Evolutionary conservation across 2,113 vertebrate genomes (phyloP), one percentile per base, ranked within the genome.

Genomic region (Cyprinodon variegatus): DNA sequence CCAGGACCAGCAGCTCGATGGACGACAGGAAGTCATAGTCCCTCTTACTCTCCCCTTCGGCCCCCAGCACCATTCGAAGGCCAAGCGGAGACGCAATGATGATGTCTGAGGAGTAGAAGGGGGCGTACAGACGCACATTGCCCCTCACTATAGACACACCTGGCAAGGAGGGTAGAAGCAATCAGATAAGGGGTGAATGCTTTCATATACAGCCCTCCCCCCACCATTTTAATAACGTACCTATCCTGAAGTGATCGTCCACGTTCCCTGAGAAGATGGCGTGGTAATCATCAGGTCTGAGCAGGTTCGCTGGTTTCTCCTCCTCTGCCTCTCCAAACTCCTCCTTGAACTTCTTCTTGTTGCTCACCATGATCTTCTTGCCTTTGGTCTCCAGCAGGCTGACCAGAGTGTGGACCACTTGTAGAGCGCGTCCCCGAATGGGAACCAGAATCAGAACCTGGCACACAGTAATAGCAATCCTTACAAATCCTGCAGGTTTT

Each of bases 1-100:
- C 98, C 68, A 99, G 90, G 68, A 99, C 88, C 68, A 99, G 94
- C 64, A 99, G 82, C 92, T 99, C 97, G n/a, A 99, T 78, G 3
- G 98, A 99, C 0, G 98, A 97, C 1, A 99, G 90, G 85, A 99
- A 99, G 93, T 99, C 98, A 39, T 96, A 97, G 69, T 99, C 98
- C 77, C 98, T 94, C 69, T 95, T 96, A 77, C 93, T 94, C 57
- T 99, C 98, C 53, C 97, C 97, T 68, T 99, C 96, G 0, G 92
- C 93, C 0, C 97, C 97, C 85, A 99, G 94, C 82, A 99, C 76
- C 0, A 97, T 99, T 61, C 97, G 96, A 74, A 99, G 91, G 15
- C 98, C 98, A 87, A 99, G 93, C 0, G 98, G 98, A 50, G 98
- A 99, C 0, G 97, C 96, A 0, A 99, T 94, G 86, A 99, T 95